A percentile compares a stretch with the other conserved stretches of the same genome.
Conservation (phyloP, 1,140 invertebrate species). For the Procambarus virginalis region DNA sequence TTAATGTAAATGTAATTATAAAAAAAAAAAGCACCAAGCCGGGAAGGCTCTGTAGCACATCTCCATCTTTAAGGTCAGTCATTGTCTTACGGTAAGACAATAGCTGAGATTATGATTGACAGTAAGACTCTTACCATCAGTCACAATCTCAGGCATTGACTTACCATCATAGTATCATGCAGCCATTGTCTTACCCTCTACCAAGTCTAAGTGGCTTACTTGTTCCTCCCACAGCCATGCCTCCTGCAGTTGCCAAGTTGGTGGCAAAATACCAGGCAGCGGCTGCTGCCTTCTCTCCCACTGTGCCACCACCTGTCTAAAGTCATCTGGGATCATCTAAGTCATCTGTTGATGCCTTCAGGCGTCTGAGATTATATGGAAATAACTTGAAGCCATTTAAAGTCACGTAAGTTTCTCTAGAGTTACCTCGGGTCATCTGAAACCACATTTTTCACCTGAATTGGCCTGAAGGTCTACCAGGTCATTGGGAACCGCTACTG, state of each 20-base stretch:
- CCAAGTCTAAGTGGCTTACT: not conserved
- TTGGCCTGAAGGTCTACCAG: not conserved
- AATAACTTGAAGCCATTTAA: not conserved
- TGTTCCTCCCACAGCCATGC: not conserved
- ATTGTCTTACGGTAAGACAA: too few species aligned
- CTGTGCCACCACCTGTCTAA: not conserved
- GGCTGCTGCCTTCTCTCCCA: not conserved
- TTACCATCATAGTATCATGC: too few species aligned
- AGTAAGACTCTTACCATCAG: too few species aligned
- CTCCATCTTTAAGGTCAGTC: too few species aligned
- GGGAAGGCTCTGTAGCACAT: too few species aligned
- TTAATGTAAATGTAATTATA: too few species aligned
- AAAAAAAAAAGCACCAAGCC: too few species aligned
- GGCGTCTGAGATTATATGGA: too few species aligned
- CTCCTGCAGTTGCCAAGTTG: conserved; percentile 26
- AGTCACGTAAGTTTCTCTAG: not conserved
- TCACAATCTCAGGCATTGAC: too few species aligned
- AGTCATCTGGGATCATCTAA: not conserved
- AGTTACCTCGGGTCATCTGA: not conserved
- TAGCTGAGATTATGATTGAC: too few species aligned
- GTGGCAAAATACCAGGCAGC: conserved; percentile 24
- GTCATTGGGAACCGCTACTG: too few species aligned
- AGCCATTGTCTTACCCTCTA: too few species aligned
- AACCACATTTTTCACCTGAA: not conserved
- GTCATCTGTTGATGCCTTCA: not conserved